phyloP scores from a whole-genome alignment of 2,888 invertebrate species.

The Nymphalis c-album region DNA sequence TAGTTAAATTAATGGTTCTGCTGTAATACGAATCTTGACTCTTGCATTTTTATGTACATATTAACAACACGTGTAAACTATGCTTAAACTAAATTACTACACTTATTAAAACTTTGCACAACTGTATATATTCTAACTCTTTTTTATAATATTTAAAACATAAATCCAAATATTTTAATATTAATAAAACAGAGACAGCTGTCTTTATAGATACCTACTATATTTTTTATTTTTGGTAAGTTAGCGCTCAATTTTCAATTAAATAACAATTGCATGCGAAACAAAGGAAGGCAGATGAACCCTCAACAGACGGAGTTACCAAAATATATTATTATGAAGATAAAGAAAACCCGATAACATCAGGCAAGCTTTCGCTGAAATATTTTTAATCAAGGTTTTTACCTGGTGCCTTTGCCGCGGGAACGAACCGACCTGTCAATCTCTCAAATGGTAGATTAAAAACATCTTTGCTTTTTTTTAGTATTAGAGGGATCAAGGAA shows the following conservation, averaged over 20 bases:
- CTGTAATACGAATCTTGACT: neutral
- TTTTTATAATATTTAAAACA: no score
- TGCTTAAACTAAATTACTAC: no score
- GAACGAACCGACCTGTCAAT: conserved; percentile 78
- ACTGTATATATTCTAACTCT: no score
- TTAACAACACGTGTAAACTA: no score
- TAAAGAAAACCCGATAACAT: conserved; percentile 52
- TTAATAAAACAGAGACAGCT: no score
- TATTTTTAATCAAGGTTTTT: conserved; percentile 80
- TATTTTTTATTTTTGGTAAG: neutral
- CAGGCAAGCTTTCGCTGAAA: conserved; percentile 70
- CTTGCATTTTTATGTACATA: neutral
- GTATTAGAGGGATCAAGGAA: conserved; percentile 75
- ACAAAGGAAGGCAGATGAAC: neutral
- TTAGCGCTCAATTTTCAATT: neutral
- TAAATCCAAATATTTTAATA: no score
- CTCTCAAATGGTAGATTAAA: conserved; percentile 80
- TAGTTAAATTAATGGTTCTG: neutral
- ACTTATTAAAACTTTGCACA: no score
- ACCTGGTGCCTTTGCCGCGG: conserved; percentile 68
- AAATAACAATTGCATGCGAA: neutral
- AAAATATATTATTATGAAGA: conserved; percentile 31
- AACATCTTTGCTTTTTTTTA: conserved; percentile 77
- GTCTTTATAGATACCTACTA: neutral
- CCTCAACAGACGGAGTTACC: conserved; percentile 27